Conservation (phyloP, 2,888 invertebrate species). For the Celastrina argiolus region DNA sequence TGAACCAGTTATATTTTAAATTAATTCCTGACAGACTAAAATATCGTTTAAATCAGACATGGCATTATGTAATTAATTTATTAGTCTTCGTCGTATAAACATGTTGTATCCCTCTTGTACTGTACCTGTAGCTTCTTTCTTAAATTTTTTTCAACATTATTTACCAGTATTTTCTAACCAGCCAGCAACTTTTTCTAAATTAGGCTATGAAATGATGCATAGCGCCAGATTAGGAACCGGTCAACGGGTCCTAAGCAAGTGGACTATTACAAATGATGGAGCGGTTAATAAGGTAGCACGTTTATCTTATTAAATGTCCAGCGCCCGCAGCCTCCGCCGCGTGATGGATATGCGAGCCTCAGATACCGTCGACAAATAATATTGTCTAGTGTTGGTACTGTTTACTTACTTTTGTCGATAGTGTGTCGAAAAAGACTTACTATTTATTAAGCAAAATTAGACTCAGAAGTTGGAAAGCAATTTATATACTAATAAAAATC, state of each 20-base stretch:
- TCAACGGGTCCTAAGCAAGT: constrained; percentile 20
- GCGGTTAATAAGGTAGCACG: constrained; percentile 65
- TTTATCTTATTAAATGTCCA: constrained; percentile 58
- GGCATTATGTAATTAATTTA: background rate
- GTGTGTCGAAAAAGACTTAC: constrained; percentile 34
- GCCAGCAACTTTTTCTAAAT: background rate
- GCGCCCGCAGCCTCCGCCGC: constrained; percentile 23
- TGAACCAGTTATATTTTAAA: constrained; percentile 18
- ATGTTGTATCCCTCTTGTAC: background rate
- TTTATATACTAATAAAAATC: background rate
- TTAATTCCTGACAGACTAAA: constrained; percentile 11
- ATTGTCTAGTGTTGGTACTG: constrained; percentile 40
- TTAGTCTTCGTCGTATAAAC: background rate
- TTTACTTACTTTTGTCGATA: background rate
- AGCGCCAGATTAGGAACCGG: constrained; percentile 20
- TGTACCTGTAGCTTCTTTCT: background rate
- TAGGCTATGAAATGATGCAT: constrained; percentile 15
- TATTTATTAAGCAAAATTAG: too few relatives aligned
- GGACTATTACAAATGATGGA: constrained; percentile 47
- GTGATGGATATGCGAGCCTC: constrained; percentile 64
- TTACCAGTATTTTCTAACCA: background rate
- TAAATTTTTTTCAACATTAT: too few relatives aligned
- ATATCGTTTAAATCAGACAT: constrained; percentile 11
- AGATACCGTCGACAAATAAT: constrained; percentile 64
- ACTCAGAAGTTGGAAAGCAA: background rate